Percentiles rank a stretch among this genome's conserved stretches.
Conservation (phyloP, 1,140 invertebrate genomes). For the Magallana angulata region DNA sequence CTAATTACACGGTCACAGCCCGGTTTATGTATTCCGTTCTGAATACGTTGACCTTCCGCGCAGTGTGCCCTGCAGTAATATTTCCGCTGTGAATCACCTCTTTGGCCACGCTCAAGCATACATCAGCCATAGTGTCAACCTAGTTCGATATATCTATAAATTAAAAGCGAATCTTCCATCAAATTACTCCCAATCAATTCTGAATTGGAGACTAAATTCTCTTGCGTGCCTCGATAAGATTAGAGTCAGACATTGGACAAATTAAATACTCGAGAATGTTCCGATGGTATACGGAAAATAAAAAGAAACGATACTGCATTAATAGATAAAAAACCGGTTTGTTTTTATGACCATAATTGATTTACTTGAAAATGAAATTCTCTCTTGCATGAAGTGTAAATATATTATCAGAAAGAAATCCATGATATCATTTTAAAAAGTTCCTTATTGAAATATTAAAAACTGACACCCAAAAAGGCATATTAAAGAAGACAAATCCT, state of each 20-base stretch:
- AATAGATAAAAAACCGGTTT: too few relatives aligned
- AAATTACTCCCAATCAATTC: conserved; percentile 10
- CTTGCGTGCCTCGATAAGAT: neutral
- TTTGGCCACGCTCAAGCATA: neutral
- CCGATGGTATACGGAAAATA: too few relatives aligned
- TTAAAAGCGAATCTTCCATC: neutral
- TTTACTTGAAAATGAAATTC: neutral
- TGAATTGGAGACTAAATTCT: neutral
- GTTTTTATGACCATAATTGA: neutral
- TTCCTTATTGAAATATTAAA: too few relatives aligned
- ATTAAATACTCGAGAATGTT: neutral
- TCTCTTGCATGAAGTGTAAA: too few relatives aligned
- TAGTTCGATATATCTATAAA: conserved; percentile 28
- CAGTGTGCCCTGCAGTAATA: neutral
- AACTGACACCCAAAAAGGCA: too few relatives aligned
- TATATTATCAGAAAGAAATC: too few relatives aligned
- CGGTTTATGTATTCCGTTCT: conserved; percentile 4
- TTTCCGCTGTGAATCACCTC: neutral
- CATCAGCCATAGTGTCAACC: neutral
- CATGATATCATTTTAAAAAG: too few relatives aligned
- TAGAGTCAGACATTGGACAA: neutral
- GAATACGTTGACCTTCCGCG: conserved; percentile 14
- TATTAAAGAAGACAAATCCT: too few relatives aligned
- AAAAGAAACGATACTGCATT: too few relatives aligned
- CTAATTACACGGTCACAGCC: neutral